Evolutionary conservation across 2,797 vertebrate genomes (phyloP).

Genomic region (Pseudomugil tenellus): DNA sequence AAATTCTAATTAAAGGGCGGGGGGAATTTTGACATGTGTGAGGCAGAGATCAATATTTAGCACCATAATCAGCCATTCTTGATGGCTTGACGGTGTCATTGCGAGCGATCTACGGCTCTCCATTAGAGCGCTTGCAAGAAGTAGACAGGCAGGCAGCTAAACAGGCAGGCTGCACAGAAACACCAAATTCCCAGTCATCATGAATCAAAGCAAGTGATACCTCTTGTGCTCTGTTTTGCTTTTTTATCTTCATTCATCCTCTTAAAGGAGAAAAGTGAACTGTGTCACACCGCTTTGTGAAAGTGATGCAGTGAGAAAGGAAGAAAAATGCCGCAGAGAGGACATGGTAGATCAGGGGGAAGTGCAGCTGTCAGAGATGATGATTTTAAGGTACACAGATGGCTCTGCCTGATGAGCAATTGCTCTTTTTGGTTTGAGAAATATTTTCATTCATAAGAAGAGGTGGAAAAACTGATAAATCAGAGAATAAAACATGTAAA

Average conservation of each 20-base stretch:
- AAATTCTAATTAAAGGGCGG: conserved; percentile 99
- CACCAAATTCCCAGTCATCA: conserved; percentile 85
- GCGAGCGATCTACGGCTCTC: conserved; percentile 87
- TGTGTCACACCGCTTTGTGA: conserved; percentile 79
- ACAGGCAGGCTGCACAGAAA: conserved; percentile 72
- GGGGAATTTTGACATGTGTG: conserved; percentile 99
- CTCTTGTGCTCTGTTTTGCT: conserved; percentile 88
- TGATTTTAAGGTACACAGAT: conserved; percentile 69
- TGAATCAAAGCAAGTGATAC: conserved; percentile 90
- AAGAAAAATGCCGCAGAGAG: conserved; percentile 62
- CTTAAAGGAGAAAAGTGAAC: conserved; percentile 84
- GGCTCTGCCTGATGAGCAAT: conserved; percentile 31
- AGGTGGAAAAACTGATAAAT: background rate
- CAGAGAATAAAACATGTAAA: background rate
- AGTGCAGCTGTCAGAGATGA: conserved; percentile 69
- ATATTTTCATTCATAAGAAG: conserved; percentile 8
- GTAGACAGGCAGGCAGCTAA: conserved; percentile 47
- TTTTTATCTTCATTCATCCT: conserved; percentile 95
- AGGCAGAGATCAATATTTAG: conserved; percentile 99
- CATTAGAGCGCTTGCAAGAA: conserved; percentile 81
- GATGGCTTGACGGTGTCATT: conserved; percentile 94
- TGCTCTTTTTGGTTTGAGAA: conserved; percentile 31
- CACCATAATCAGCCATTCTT: conserved; percentile 96
- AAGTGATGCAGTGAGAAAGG: conserved; percentile 57
- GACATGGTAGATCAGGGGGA: conserved; percentile 62